phyloP scores from a whole-genome alignment of 1,140 invertebrate species.

The Ceratina japonica region DNA sequence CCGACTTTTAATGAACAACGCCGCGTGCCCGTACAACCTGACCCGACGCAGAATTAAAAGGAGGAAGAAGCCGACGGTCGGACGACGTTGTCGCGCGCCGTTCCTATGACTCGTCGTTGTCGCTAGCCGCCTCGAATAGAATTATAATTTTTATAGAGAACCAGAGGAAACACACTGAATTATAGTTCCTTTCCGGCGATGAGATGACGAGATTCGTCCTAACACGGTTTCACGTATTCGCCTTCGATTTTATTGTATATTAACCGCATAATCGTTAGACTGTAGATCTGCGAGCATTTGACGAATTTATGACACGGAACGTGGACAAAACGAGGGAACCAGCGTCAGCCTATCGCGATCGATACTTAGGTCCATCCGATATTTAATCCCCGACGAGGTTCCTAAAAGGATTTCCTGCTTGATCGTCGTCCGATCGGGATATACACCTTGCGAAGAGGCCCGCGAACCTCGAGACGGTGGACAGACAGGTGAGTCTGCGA shows the following conservation, averaged over 20 bases:
- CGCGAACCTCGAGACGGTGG: too few relatives aligned
- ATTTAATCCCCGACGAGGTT: conserved; percentile 5
- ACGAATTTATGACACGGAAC: neutral
- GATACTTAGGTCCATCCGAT: conserved; percentile 6
- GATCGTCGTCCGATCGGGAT: too few relatives aligned
- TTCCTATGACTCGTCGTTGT: neutral
- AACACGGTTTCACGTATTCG: neutral
- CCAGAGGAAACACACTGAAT: neutral
- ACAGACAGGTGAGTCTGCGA: neutral
- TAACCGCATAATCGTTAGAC: too few relatives aligned
- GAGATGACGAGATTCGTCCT: conserved; percentile 21
- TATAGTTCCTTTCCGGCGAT: neutral
- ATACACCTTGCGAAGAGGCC: neutral
- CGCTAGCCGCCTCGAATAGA: neutral
- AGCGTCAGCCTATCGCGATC: neutral
- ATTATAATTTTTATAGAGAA: neutral
- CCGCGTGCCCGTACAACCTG: conserved; percentile 8
- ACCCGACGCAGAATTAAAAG: conserved; percentile 19
- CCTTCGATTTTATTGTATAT: neutral
- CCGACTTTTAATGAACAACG: conserved; percentile 30
- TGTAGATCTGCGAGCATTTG: too few relatives aligned
- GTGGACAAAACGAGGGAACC: neutral
- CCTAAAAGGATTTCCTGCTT: neutral
- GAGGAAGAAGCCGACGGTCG: conserved; percentile 4
- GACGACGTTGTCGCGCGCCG: neutral